Conservation (phyloP, 23 tunicate genomes). For the Corella eumyota region DNA sequence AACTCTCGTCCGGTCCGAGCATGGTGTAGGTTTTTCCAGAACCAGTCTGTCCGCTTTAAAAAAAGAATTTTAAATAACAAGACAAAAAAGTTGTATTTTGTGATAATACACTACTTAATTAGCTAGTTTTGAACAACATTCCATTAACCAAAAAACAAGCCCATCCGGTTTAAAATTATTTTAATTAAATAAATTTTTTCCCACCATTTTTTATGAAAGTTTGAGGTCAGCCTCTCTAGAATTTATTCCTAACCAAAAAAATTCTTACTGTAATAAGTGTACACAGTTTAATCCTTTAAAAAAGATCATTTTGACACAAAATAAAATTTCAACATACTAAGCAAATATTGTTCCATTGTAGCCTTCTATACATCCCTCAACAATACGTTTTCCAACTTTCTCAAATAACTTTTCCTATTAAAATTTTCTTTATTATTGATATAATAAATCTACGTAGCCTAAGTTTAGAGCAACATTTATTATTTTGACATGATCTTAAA, state of each 20-base stretch:
- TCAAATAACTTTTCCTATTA: conserved; percentile 29
- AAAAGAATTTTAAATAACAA: neutral
- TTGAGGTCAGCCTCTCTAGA: no score
- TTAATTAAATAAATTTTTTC: no score
- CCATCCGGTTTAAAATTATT: no score
- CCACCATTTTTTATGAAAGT: no score
- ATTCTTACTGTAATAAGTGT: no score
- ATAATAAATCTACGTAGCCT: neutral
- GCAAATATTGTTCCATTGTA: conserved; percentile 78
- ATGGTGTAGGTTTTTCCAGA: conserved; percentile 69
- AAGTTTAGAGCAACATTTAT: no score
- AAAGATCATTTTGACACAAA: neutral
- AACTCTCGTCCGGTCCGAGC: conserved; percentile 46
- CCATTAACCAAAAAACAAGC: no score
- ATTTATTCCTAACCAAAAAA: no score
- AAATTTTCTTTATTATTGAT: neutral
- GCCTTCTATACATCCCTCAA: conserved; percentile 63
- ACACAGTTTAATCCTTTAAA: no score
- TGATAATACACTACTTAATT: no score
- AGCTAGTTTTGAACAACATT: no score
- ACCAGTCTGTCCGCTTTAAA: conserved; percentile 66
- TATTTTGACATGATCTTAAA: neutral
- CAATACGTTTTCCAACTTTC: conserved; percentile 46
- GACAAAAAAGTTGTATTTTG: neutral
- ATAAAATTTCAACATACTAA: conserved; percentile 18